Evolutionary conservation across 1,140 invertebrate species (phyloP).

Genomic region (Zaprionus ornatus): DNA sequence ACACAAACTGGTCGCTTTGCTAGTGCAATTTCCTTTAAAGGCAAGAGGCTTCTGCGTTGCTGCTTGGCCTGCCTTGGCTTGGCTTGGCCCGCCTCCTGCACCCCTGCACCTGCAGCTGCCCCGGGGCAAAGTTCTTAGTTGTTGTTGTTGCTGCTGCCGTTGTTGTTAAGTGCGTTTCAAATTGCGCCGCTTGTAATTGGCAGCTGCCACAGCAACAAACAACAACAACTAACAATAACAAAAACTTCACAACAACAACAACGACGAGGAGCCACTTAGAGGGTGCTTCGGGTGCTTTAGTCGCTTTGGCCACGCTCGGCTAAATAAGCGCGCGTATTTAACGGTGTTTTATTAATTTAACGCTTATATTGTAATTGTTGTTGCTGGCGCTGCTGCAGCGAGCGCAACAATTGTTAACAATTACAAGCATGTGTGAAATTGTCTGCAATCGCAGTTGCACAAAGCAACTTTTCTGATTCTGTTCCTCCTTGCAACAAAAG

Average conservation of each 20-base stretch:
- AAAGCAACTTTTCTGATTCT: conserved; percentile 12
- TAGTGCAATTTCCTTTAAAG: background rate
- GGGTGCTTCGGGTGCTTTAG: conserved; percentile 3
- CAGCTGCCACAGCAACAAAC: conserved; percentile 27
- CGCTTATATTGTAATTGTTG: conserved; percentile 10
- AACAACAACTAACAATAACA: conserved; percentile 9
- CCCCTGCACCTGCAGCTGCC: background rate
- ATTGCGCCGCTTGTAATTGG: conserved; percentile 25
- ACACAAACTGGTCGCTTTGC: background rate
- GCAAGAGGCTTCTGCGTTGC: background rate
- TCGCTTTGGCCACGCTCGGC: conserved; percentile 36
- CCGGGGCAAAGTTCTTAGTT: background rate
- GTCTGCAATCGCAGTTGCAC: conserved; percentile 35
- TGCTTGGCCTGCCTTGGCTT: background rate
- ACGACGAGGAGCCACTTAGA: background rate
- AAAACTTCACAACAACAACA: conserved; percentile 19
- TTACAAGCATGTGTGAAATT: conserved; percentile 43
- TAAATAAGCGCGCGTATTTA: conserved; percentile 43
- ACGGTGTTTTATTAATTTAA: conserved; percentile 52
- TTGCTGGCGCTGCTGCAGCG: background rate
- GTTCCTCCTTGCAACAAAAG: background rate
- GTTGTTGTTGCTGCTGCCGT: conserved; percentile 11
- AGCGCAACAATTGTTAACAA: conserved; percentile 30
- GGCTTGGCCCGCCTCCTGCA: background rate
- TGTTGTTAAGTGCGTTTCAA: conserved; percentile 36